Conservation (phyloP, 2,113 vertebrate species). For the Phaethon lepturus region DNA sequence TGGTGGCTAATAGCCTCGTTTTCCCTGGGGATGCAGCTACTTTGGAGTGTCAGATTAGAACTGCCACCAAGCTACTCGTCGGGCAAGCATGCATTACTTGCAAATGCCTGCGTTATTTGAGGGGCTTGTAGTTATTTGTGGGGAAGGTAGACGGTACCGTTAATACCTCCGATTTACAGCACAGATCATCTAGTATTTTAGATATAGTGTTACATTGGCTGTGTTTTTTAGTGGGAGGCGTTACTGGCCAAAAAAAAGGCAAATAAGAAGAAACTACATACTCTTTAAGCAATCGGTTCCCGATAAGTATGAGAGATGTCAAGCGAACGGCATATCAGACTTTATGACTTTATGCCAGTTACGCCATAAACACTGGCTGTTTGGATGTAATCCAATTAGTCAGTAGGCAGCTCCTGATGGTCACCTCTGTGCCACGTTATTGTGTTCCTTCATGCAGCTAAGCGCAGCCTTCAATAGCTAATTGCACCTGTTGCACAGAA, state of each 20-base stretch:
- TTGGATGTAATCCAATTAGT: background rate
- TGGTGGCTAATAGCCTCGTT: conserved; percentile 76
- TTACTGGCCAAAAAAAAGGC: background rate
- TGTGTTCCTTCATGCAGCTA: conserved; percentile 36
- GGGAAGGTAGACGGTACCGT: conserved; percentile 38
- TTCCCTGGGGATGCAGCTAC: conserved; percentile 72
- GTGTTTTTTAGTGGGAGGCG: background rate
- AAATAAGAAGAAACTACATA: background rate
- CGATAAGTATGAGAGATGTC: background rate
- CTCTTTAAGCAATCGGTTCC: background rate
- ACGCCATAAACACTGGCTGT: background rate
- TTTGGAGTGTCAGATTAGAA: conserved; percentile 79
- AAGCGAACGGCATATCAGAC: background rate
- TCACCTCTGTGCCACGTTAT: conserved; percentile 10
- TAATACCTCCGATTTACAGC: conserved; percentile 24
- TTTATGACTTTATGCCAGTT: conserved; percentile 18
- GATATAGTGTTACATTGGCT: fast-evolving
- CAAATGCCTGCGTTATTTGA: conserved; percentile 24
- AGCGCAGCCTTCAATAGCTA: conserved; percentile 13
- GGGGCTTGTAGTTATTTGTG: conserved; percentile 47
- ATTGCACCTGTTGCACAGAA: conserved; percentile 46
- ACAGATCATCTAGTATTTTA: background rate
- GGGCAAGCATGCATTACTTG: conserved; percentile 55
- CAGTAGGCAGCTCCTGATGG: conserved; percentile 30
- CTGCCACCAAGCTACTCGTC: conserved; percentile 48